A percentile compares a stretch with the other conserved stretches of the same genome.
These are phyloP conservation scores for Diplodus sargus DNA, from an alignment of 2,797 vertebrate species.

Conservation along the genomic window DNA sequence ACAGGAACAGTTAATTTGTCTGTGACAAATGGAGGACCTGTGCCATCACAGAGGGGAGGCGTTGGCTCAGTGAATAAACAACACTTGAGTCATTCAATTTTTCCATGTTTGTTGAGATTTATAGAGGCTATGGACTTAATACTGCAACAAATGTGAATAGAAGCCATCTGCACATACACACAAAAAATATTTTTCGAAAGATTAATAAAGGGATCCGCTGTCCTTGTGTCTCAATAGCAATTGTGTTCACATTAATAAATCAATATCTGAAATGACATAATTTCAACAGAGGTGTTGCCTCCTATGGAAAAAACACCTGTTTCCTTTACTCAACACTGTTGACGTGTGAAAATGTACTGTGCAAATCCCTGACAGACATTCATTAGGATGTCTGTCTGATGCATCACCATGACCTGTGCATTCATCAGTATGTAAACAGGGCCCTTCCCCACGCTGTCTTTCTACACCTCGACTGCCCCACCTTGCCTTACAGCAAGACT, in stretches of 20 bases:
- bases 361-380: constrained; percentile 33
- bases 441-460: constrained; percentile 50
- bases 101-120: constrained; percentile 9
- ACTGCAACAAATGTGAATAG: constrained; percentile 8
- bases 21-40: constrained; percentile 4
- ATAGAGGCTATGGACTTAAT: neutral
- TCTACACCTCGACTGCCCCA: constrained; percentile 25
- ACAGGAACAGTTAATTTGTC: constrained; percentile 17
- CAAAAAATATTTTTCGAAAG: neutral
- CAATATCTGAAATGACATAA: neutral
- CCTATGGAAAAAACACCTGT: neutral
- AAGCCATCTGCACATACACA: neutral
- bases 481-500: constrained; percentile 36
- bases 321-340: constrained; percentile 10
- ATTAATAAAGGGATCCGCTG: neutral
- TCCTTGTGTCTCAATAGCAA: neutral
- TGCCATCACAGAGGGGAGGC: neutral
- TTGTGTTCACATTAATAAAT: constrained; percentile 6
- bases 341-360: neutral
- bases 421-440: constrained; percentile 58
- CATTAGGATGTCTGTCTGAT: constrained; percentile 13
- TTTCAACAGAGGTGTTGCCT: neutral
- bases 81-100: neutral
- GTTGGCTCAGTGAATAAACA: neutral
- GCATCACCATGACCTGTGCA: constrained; percentile 27